Evolutionary conservation across 1,140 invertebrate genomes (phyloP), one percentile per base, ranked within the genome.

Genomic region (Panagrolaimus sp.): DNA sequence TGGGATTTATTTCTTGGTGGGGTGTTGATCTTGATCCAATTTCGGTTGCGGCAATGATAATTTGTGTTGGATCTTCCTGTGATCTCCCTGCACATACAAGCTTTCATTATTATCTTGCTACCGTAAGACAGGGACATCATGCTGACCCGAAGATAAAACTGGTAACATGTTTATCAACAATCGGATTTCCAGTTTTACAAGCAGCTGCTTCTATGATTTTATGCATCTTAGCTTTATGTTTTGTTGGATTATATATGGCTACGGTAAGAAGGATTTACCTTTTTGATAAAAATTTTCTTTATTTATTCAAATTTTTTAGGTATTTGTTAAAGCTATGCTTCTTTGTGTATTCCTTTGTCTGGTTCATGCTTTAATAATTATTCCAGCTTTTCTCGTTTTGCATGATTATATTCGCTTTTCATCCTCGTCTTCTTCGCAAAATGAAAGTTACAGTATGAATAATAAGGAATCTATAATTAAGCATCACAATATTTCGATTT

Each of bases 41-140:
- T 28, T 84, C 84, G 44, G 86, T 85, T 83, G 84, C 84, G 26
- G 83, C 85, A 46, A 77, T 86, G 63, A 83, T 86, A 43, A 85
- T 86, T 73, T 83, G 83, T 26, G 82, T 86, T 15, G 85, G 85
- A 10, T 85, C 78, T 63, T 71, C 67, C n/a, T 68, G 81, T 7
- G 77, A 78, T 47, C 78, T 78, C 63, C 77, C 77, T 10, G 73
- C 77, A 26, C 77, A 78, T 66, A 66, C 81, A 44, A 44, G 67
- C 12, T 78, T 79, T 58, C 77, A 78, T 48, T 77, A 58, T 62
- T 70, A 78, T 64, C 63, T 67, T 71, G 55, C 76, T 28, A 65
- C 73, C 71, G 38, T 68, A 72, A 58, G 26, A n/a, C 14, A 14
- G 17, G 43, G 28, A 4, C 14, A 47, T 21, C 14, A 9, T 4